Conservation (phyloP, 2,797 vertebrate species). For the Brachymystax lenok region DNA sequence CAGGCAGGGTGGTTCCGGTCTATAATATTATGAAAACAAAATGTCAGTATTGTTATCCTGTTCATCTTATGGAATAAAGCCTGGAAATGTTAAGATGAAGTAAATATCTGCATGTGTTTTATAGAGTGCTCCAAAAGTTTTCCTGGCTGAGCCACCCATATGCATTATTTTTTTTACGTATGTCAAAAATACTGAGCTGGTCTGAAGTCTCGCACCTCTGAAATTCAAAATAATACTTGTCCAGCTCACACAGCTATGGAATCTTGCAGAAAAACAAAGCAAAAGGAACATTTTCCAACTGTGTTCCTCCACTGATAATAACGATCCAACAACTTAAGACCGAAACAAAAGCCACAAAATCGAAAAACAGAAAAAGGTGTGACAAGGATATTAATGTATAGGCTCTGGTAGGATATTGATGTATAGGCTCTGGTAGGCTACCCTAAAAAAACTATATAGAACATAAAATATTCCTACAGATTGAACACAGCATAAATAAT, state of each 20-base stretch:
- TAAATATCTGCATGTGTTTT: neutral
- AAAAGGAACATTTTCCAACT: slow-evolving; percentile 15
- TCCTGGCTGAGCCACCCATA: neutral
- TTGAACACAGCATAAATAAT: slow-evolving; percentile 58
- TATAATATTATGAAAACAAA: slow-evolving; percentile 56
- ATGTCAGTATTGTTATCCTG: neutral
- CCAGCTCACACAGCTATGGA: neutral
- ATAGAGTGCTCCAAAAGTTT: neutral
- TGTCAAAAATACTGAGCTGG: no score
- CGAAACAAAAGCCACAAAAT: neutral
- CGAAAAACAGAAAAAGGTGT: neutral
- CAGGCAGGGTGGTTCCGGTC: slow-evolving; percentile 68
- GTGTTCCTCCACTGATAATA: slow-evolving; percentile 21
- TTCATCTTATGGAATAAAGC: neutral
- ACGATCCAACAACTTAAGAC: neutral
- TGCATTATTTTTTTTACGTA: neutral
- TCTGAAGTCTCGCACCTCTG: neutral
- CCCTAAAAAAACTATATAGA: slow-evolving; percentile 17
- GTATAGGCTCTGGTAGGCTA: neutral
- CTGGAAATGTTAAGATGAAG: neutral
- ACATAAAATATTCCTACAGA: slow-evolving; percentile 33
- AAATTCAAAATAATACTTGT: neutral
- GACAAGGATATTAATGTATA: neutral
- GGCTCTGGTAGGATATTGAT: neutral
- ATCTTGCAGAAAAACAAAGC: neutral